phyloP scores from a whole-genome alignment of 2,888 invertebrate genomes.

The Lottia gigantea region DNA sequence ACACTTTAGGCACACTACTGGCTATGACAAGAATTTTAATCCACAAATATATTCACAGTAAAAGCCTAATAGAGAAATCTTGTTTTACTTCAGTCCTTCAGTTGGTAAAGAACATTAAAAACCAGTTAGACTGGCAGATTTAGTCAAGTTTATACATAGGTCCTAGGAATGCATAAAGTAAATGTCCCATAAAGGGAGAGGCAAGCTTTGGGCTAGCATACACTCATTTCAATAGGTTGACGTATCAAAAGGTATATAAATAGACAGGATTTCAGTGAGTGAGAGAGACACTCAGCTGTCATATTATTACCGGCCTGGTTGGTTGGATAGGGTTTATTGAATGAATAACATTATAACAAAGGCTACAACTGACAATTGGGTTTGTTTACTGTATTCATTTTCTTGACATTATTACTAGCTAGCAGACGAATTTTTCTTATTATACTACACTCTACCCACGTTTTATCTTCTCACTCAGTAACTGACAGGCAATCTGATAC shows the following conservation, averaged over 20 bases:
- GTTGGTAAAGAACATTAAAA: not conserved
- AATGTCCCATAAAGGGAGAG: slow-evolving; percentile 10
- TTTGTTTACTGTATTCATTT: too few species aligned
- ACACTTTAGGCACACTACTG: too few species aligned
- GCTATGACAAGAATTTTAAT: too few species aligned
- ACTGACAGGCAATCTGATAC: too few species aligned
- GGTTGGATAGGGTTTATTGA: not conserved
- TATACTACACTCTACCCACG: too few species aligned
- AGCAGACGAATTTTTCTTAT: too few species aligned
- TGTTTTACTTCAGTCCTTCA: too few species aligned
- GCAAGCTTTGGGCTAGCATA: not conserved
- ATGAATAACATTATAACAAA: not conserved
- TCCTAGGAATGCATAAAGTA: slow-evolving; percentile 5
- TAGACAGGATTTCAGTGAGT: not conserved
- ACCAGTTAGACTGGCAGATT: slow-evolving; percentile 1
- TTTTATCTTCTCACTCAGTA: too few species aligned
- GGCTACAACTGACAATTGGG: too few species aligned
- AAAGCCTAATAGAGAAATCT: too few species aligned
- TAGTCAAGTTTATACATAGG: not conserved
- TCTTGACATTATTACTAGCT: too few species aligned
- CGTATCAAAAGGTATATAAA: slow-evolving; percentile 10
- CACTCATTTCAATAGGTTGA: slow-evolving; percentile 7
- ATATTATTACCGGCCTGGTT: not conserved
- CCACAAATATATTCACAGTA: too few species aligned
- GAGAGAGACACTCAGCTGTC: slow-evolving; percentile 9